These are phyloP conservation scores for Coccyzus lansbergi DNA, from an alignment of 2,797 vertebrate genomes.

Conservation along the genomic window DNA sequence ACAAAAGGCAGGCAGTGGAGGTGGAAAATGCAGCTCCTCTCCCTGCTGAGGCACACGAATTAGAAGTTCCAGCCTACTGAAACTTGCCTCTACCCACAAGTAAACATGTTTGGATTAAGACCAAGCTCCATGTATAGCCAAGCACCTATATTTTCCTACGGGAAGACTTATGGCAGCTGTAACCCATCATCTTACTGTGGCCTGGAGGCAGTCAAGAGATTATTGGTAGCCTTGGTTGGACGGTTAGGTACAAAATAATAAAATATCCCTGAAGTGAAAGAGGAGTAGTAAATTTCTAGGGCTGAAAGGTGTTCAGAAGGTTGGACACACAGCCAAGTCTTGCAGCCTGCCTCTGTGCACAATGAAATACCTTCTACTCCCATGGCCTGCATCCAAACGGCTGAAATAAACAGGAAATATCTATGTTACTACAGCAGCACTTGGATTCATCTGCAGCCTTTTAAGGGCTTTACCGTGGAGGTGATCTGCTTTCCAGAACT, in stretches of 20 bases:
- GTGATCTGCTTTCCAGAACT: slow-evolving; percentile 53
- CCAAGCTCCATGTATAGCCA: background rate
- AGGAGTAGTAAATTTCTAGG: background rate
- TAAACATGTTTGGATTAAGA: slow-evolving; percentile 4
- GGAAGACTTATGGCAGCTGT: slow-evolving; percentile 9
- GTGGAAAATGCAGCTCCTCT: background rate
- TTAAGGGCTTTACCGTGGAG: slow-evolving; percentile 41
- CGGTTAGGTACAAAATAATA: background rate
- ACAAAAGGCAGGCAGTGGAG: background rate
- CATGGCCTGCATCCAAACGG: slow-evolving; percentile 21
- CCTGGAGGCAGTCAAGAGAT: background rate
- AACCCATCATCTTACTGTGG: background rate
- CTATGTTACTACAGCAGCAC: slow-evolving; percentile 52
- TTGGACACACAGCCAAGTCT: background rate
- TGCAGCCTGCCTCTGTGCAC: background rate
- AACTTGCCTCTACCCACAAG: background rate
- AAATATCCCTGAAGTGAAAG: slow-evolving; percentile 7
- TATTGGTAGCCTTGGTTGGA: slow-evolving; percentile 7
- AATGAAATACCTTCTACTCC: slow-evolving; percentile 41
- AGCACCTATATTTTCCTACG: slow-evolving; percentile 9
- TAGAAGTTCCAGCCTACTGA: background rate
- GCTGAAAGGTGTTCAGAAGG: background rate
- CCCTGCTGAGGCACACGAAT: background rate
- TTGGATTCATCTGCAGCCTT: slow-evolving; percentile 52
- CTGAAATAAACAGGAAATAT: slow-evolving; percentile 68